phyloP scores from a whole-genome alignment of 2,888 invertebrate species.

The Cyrtodaria siliqua region DNA sequence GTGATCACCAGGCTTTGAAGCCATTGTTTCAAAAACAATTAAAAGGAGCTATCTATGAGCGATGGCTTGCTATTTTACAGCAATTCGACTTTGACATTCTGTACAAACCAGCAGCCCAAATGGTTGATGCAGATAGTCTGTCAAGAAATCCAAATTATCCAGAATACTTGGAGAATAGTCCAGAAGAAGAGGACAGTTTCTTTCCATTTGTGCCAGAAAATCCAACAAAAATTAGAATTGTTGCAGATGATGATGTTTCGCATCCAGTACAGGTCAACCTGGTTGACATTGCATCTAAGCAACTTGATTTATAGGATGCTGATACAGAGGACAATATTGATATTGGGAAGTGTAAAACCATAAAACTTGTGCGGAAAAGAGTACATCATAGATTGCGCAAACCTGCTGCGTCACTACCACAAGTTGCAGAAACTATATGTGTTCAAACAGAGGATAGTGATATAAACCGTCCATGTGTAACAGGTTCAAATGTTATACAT shows the following conservation, averaged over 20 bases:
- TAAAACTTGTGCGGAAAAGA: neutral
- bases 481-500: too few relatives aligned
- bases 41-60: slow-evolving; percentile 51
- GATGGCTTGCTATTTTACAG: slow-evolving; percentile 54
- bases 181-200: slow-evolving; percentile 34
- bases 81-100: slow-evolving; percentile 43
- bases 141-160: neutral
- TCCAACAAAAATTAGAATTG: neutral
- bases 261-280: neutral
- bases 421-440: too few relatives aligned
- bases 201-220: slow-evolving; percentile 39
- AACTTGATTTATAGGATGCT: slow-evolving; percentile 9
- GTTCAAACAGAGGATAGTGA: too few relatives aligned
- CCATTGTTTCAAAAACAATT: slow-evolving; percentile 44
- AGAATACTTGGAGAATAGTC: slow-evolving; percentile 14
- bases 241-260: neutral
- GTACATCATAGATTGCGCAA: too few relatives aligned
- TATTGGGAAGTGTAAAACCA: neutral
- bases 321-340: slow-evolving; percentile 20
- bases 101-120: slow-evolving; percentile 43
- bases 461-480: too few relatives aligned
- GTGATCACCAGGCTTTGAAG: slow-evolving; percentile 50
- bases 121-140: slow-evolving; percentile 27
- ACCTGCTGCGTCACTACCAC: too few relatives aligned
- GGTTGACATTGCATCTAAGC: neutral